Evolutionary conservation across 1,140 invertebrate genomes (phyloP), one percentile per base, ranked within the genome.

Genomic region (Diprion similis): DNA sequence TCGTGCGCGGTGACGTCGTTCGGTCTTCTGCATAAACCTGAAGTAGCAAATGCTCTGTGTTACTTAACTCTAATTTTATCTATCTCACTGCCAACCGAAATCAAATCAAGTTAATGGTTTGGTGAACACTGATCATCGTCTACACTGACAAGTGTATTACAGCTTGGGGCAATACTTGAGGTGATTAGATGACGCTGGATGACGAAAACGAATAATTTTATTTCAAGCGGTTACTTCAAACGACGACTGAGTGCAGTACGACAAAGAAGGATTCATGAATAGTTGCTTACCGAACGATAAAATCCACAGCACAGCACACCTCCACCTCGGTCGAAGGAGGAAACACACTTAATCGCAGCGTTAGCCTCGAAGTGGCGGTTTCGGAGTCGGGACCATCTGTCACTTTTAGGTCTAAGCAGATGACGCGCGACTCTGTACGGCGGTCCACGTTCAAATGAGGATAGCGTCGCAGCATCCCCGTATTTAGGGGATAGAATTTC

Each of bases 391-490:
- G 51, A 59, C 51, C 51, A 59, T 59, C 51, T 59, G 51, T 59
- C 51, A 59, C 51, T 59, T 59, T 59, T 59, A 4, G 51, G 11
- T 6, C 3, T 13, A 9, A 15, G 6, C 51, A 59, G 51, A 59
- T 17, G 24, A 37, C 51, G n/a, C 51, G 51, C 51, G 75, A 75
- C 78, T 77, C 77, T 76, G 74, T 76, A 77, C 82, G 80, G 70
- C 74, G 79, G 79, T 81, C 79, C 83, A 77, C 77, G 84, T 83
- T 83, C 78, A 85, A 87, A 82, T 86, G 85, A 84, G 80, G 76
- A 71, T 75, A 76, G 76, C 73, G 75, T 66, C 76, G 77, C 84
- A 82, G 84, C 83, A 83, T 78, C 81, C 78, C 74, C 71, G 79
- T 86, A 85, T 87, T 87, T 85, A 85, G 83, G 83, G 83, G 75